Percentiles rank a stretch among this genome's conserved stretches.
phyloP scores from a whole-genome alignment of 2,888 invertebrate genomes.

The Eristalis arbustorum region DNA sequence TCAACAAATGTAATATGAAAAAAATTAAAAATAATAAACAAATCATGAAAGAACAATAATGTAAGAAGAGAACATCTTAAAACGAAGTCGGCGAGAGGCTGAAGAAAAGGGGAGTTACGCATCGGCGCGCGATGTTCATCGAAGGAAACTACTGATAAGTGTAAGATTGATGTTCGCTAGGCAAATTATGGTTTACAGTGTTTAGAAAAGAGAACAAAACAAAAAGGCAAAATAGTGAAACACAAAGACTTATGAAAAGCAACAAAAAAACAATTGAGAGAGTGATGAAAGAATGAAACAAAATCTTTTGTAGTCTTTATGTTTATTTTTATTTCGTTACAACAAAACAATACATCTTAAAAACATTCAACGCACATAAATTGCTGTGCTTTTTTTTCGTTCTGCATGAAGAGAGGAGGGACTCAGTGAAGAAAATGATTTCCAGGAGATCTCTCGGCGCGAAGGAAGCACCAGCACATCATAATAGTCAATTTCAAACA shows the following conservation, averaged over 20 bases:
- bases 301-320: background rate
- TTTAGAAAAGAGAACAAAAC: background rate
- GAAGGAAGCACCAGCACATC: conserved; percentile 46
- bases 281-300: conserved; percentile 4
- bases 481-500: conserved; percentile 25
- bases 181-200: background rate
- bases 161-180: background rate
- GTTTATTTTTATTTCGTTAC: background rate
- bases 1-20: conserved; percentile 13
- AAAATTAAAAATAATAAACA: background rate
- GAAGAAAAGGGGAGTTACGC: background rate
- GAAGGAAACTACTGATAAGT: background rate
- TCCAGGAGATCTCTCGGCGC: background rate
- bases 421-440: background rate
- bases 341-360: background rate
- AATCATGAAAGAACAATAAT: background rate
- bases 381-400: background rate
- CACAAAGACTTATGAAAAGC: background rate
- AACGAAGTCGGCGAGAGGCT: background rate
- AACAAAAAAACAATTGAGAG: background rate
- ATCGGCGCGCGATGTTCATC: background rate
- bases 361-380: conserved; percentile 48
- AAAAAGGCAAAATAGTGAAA: background rate
- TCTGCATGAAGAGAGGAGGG: conserved; percentile 26
- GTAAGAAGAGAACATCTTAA: background rate